Evolutionary conservation across 2,797 vertebrate species (phyloP), one percentile per base, ranked within the genome.

Genomic region (Sebastes aleutianus): DNA sequence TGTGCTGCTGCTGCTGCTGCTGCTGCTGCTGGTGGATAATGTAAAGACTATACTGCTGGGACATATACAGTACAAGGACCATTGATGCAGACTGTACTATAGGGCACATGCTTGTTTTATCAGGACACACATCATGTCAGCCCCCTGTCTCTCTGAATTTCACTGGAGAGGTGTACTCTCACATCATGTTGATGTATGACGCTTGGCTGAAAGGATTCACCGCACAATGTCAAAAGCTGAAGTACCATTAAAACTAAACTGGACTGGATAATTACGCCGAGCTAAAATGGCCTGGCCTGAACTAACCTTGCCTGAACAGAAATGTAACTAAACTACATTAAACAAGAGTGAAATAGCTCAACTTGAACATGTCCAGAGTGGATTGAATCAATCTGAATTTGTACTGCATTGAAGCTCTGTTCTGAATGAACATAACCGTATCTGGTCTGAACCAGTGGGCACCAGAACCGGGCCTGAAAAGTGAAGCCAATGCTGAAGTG

Each of bases 11-110:
- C 34, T n/a, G n/a, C n/a, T n/a, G n/a, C n/a, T n/a, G n/a, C n/a
- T n/a, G n/a, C n/a, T 63, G 31, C 31, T 26, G 54, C 53, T 54
- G 13, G 80, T 13, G 82, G 85, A 82, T 88, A 88, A 88, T 85
- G 92, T 90, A 84, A 87, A 85, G 82, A 79, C 65, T 84, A 47
- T 72, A 74, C 83, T 84, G 74, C 77, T 63, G 86, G 82, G 75
- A 80, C 74, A 68, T 73, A 39, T 70, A 73, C 47, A 59, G 74
- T 12, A 67, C 47, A 81, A 74, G 72, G 53, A 65, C 18, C 77
- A 57, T 5, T 62, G 77, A 74, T 71, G 85, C 74, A 69, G 69
- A 83, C 61, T 56, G 58, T 74, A 64, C 39, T 58, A 6, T 5
- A 22, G 34, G 53, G 26, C 67, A 65, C 80, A 29, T 57, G 66